These are phyloP conservation scores for Malthinus seriepunctatus DNA, from an alignment of 2,888 invertebrate genomes.

Conservation along the genomic window DNA sequence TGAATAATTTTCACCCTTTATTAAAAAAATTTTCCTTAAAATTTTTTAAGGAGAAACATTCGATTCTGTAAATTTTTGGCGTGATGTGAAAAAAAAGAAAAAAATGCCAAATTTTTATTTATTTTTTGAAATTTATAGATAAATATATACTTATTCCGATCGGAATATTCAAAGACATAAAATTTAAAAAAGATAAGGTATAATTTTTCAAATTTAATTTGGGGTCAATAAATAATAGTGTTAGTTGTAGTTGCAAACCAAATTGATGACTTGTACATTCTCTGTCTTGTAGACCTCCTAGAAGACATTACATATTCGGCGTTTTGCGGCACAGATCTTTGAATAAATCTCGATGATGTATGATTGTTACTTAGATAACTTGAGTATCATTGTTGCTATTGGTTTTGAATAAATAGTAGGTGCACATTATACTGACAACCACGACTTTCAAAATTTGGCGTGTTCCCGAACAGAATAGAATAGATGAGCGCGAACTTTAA, in stretches of 20 bases:
- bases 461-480: neutral
- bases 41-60: too few species aligned
- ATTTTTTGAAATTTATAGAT: too few species aligned
- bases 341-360: constrained; percentile 23
- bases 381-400: constrained; percentile 25
- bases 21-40: too few species aligned
- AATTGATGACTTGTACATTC: constrained; percentile 38
- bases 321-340: constrained; percentile 22
- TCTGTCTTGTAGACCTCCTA: constrained; percentile 32
- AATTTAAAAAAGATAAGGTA: too few species aligned
- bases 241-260: constrained; percentile 11
- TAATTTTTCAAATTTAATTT: too few species aligned
- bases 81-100: too few species aligned
- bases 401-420: constrained; percentile 25
- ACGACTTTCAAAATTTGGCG: constrained; percentile 20
- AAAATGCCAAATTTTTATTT: too few species aligned
- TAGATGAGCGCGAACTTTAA: neutral
- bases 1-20: too few species aligned
- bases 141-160: too few species aligned
- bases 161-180: too few species aligned
- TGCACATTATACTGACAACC: constrained; percentile 17
- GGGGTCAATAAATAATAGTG: too few species aligned
- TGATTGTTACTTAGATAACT: constrained; percentile 28
- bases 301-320: constrained; percentile 33
- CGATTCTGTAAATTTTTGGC: too few species aligned